A percentile compares a stretch with the other conserved stretches of the same genome.
These are phyloP conservation scores for Aldabrachelys gigantea DNA, from an alignment of 2,113 vertebrate genomes.

Conservation along the genomic window DNA sequence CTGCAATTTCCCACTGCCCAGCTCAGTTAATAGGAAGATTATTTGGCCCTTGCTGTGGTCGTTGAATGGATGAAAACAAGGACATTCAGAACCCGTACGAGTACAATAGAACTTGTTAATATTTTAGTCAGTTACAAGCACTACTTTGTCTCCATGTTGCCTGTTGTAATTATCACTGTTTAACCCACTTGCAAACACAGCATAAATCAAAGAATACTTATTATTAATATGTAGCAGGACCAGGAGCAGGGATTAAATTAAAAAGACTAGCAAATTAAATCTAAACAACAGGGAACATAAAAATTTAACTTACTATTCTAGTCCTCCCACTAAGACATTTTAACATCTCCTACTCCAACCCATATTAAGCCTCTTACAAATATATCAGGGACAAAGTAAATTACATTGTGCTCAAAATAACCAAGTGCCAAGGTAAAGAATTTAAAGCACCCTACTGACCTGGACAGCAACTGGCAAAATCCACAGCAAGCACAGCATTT, in stretches of 20 bases:
- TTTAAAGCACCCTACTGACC: rapidly evolving
- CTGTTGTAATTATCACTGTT: background rate
- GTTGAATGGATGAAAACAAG: background rate
- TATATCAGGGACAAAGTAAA: background rate
- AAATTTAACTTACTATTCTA: background rate
- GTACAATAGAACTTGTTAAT: background rate
- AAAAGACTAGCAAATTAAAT: background rate
- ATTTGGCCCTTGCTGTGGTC: rapidly evolving
- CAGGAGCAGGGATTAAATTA: background rate
- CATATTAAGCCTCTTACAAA: background rate
- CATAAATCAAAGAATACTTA: background rate
- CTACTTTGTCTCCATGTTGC: background rate
- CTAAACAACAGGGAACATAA: background rate
- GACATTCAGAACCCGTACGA: background rate
- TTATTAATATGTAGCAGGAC: background rate
- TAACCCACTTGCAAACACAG: background rate
- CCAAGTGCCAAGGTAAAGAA: background rate
- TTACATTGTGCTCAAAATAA: background rate
- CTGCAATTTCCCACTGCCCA: rapidly evolving
- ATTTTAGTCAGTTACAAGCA: background rate
- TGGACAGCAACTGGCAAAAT: rapidly evolving
- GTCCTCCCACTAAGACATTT: background rate
- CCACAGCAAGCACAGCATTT: background rate
- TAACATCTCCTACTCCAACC: background rate
- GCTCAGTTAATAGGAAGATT: rapidly evolving